A percentile compares a stretch with the other conserved stretches of the same genome.
Evolutionary conservation across 2,888 invertebrate genomes (phyloP).

Genomic region (Agrotis exclamationis): DNA sequence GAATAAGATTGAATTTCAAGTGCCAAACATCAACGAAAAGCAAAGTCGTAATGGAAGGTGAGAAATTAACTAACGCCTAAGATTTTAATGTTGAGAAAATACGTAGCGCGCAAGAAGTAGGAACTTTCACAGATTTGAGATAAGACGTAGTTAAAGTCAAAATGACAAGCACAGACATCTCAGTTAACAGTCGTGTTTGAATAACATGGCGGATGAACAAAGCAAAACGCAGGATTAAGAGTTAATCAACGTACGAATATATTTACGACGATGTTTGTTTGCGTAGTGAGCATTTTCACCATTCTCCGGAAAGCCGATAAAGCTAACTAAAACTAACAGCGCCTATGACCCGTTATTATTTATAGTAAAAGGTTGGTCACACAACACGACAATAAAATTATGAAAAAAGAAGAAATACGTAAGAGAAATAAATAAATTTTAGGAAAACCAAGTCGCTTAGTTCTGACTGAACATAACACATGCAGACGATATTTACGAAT

Average conservation of each 20-base stretch:
- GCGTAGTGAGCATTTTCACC: constrained; percentile 61
- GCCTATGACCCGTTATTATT: constrained; percentile 46
- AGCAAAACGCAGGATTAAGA: constrained; percentile 40
- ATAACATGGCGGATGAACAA: constrained; percentile 46
- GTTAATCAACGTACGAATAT: constrained; percentile 54
- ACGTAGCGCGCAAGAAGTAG: constrained; percentile 63
- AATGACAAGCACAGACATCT: constrained; percentile 71
- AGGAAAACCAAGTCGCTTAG: not conserved
- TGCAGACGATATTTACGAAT: not conserved
- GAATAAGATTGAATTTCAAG: constrained; percentile 60
- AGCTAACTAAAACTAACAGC: constrained; percentile 34
- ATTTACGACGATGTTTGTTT: constrained; percentile 53
- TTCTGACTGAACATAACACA: constrained; percentile 1
- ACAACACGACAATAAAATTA: constrained; percentile 37
- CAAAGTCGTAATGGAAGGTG: constrained; percentile 54
- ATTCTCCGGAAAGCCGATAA: constrained; percentile 42
- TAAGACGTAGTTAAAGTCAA: constrained; percentile 69
- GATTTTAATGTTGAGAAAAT: constrained; percentile 73
- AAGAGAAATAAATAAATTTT: constrained; percentile 12
- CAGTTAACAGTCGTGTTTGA: constrained; percentile 59
- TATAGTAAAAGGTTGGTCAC: constrained; percentile 54
- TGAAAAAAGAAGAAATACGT: constrained; percentile 33
- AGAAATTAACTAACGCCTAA: constrained; percentile 71
- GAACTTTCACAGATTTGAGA: constrained; percentile 76
- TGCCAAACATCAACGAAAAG: constrained; percentile 52